phyloP scores from a whole-genome alignment of 2,797 vertebrate species.

The Champsocephalus esox region DNA sequence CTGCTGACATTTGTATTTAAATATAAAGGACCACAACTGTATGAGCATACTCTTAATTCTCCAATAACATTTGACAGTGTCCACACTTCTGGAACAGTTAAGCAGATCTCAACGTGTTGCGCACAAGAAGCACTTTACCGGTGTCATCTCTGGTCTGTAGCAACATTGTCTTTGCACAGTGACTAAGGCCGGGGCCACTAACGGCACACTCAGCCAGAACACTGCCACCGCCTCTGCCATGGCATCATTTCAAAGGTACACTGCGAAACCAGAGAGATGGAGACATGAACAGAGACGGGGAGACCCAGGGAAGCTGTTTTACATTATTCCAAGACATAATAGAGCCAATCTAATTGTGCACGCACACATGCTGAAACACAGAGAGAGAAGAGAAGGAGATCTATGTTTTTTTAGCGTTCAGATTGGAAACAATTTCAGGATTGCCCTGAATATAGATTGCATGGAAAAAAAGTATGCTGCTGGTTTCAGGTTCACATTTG shows the following conservation, averaged over 20 bases:
- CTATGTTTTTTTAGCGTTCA: conserved; percentile 75
- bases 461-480: conserved; percentile 63
- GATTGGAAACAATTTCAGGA: conserved; percentile 81
- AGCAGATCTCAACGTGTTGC: conserved; percentile 34
- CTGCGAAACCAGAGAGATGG: conserved; percentile 68
- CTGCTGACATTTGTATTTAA: conserved; percentile 14
- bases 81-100: conserved; percentile 37
- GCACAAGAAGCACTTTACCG: conserved; percentile 40
- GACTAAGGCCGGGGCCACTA: conserved; percentile 35
- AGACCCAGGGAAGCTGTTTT: conserved; percentile 79
- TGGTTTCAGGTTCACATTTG: conserved; percentile 81
- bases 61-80: conserved; percentile 22
- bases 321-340: conserved; percentile 88
- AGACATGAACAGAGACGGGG: conserved; percentile 68
- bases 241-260: conserved; percentile 76
- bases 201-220: conserved; percentile 49
- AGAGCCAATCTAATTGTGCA: conserved; percentile 76
- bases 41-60: conserved; percentile 1
- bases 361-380: conserved; percentile 52
- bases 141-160: conserved; percentile 75
- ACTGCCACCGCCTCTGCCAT: conserved; percentile 68
- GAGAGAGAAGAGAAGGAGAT: conserved; percentile 41
- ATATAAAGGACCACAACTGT: conserved; percentile 10
- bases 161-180: conserved; percentile 85
- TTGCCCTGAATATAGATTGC: conserved; percentile 85